phyloP scores from a whole-genome alignment of 2,113 vertebrate species.

The Probosciger aterrimus region DNA sequence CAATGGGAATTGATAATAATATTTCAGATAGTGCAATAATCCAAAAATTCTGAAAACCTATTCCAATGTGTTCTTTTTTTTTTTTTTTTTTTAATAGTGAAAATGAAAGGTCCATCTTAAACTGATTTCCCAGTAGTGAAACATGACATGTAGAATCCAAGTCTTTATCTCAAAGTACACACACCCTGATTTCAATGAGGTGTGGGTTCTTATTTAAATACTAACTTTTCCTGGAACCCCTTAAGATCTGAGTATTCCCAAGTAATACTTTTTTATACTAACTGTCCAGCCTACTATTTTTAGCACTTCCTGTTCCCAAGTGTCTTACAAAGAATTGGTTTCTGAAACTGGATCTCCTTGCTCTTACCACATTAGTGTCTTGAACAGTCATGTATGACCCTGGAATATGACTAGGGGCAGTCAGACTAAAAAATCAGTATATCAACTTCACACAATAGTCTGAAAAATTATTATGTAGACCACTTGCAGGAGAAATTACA shows the following conservation, averaged over 20 bases:
- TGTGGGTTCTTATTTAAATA: neutral
- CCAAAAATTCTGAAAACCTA: neutral
- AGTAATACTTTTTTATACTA: neutral
- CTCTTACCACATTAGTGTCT: neutral
- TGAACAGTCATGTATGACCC: neutral
- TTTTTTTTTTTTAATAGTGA: neutral
- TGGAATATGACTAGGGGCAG: neutral
- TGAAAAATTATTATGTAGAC: constrained; percentile 53
- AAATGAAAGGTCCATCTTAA: neutral
- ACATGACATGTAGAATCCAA: neutral
- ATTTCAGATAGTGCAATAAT: neutral
- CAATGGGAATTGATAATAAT: neutral
- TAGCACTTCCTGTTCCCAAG: neutral
- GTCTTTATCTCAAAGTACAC: neutral
- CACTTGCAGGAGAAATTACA: constrained; percentile 54
- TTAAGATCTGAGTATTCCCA: neutral
- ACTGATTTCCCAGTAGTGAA: neutral
- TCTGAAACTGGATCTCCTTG: neutral
- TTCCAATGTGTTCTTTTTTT: neutral
- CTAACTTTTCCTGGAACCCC: neutral
- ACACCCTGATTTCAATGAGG: neutral
- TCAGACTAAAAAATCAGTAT: neutral
- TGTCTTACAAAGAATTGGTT: neutral
- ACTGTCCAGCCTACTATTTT: neutral
- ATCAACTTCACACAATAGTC: neutral